phyloP scores from a whole-genome alignment of 64 coral and sea anemone genomes.

The Acropora tenuis region DNA sequence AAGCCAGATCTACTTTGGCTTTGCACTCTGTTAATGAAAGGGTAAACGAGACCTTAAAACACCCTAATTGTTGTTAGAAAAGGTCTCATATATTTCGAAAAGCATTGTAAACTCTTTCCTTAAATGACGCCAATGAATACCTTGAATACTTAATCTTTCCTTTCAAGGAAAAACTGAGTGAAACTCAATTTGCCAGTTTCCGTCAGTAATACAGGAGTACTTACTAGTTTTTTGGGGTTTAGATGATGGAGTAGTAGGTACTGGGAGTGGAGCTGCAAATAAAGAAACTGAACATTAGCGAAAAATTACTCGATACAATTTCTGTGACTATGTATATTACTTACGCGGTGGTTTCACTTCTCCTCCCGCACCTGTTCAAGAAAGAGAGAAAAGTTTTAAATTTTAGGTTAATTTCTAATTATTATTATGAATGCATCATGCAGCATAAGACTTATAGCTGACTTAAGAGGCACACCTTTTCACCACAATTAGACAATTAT shows the following conservation, averaged over 20 bases:
- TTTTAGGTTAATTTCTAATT: background rate
- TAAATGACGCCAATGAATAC: too few species aligned
- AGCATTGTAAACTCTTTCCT: background rate
- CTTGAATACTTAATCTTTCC: background rate
- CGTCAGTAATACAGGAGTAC: background rate
- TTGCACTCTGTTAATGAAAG: conserved; percentile 54
- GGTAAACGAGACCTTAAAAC: background rate
- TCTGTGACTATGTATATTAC: background rate
- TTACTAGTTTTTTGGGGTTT: conserved; percentile 11
- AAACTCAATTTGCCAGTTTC: background rate
- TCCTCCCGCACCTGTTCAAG: background rate
- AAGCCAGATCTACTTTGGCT: conserved; percentile 75
- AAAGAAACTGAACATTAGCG: background rate
- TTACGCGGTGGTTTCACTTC: conserved; percentile 4
- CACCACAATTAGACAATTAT: too few species aligned
- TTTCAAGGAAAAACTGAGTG: background rate
- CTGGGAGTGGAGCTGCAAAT: background rate
- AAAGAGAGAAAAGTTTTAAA: background rate
- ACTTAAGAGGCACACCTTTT: too few species aligned
- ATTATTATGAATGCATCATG: too few species aligned
- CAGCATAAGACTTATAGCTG: too few species aligned
- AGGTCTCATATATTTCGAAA: background rate
- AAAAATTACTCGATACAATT: background rate
- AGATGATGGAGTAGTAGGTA: background rate
- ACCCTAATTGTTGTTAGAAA: background rate